Percentiles rank a stretch among this genome's conserved stretches.
Evolutionary conservation across 53 echinoderm and acorn worm species (phyloP).

Genomic region (Stichopus horrens): DNA sequence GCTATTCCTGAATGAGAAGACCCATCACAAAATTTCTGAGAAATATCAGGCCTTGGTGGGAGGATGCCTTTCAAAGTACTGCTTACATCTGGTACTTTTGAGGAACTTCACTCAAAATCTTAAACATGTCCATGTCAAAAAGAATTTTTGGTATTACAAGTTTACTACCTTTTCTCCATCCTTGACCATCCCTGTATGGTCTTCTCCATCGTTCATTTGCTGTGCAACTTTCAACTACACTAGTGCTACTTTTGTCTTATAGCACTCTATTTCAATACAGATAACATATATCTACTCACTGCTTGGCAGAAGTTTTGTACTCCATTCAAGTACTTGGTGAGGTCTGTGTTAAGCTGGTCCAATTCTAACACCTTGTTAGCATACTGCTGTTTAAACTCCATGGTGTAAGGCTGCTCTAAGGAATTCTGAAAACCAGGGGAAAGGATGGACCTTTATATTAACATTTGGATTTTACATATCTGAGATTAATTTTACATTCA

Average conservation of each 20-base stretch:
- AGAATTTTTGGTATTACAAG: no score
- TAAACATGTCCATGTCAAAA: no score
- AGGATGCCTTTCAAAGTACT: no score
- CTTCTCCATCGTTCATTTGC: no score
- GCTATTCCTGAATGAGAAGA: no score
- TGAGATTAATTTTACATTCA: not conserved
- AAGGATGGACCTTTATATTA: not conserved
- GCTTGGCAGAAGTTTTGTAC: constrained; percentile 94
- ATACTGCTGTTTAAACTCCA: constrained; percentile 78
- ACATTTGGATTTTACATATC: not conserved
- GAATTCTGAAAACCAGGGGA: constrained; percentile 63
- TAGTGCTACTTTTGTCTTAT: not conserved
- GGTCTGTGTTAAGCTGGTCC: constrained; percentile 75
- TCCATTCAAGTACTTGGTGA: constrained; percentile 73
- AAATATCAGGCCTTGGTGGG: no score
- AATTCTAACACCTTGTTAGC: constrained; percentile 76
- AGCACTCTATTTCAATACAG: not conserved
- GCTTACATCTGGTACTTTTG: no score
- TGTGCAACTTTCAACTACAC: no score
- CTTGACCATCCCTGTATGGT: no score
- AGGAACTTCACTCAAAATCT: no score
- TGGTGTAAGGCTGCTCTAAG: constrained; percentile 55
- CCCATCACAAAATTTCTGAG: no score
- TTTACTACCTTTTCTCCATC: no score
- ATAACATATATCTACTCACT: constrained; percentile 48